A percentile compares a stretch with the other conserved stretches of the same genome.
Evolutionary conservation across 2,888 invertebrate species (phyloP).

Genomic region (Drosophila peninsularis): DNA sequence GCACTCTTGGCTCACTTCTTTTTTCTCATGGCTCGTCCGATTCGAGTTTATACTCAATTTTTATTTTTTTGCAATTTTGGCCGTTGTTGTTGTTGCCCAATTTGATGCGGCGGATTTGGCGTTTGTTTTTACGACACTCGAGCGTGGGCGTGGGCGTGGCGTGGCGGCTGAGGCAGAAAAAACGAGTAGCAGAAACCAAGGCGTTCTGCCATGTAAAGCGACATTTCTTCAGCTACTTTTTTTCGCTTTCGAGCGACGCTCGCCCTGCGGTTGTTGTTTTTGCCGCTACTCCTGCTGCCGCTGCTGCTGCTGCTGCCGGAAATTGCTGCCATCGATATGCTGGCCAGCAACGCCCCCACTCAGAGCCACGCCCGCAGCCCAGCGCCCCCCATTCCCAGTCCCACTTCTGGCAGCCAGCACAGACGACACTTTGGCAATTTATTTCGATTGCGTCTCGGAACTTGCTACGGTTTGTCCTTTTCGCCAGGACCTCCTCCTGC

Average conservation of each 20-base stretch:
- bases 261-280: constrained; percentile 15
- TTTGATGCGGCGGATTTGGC: constrained; percentile 76
- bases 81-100: constrained; percentile 47
- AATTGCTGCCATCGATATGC: constrained; percentile 78
- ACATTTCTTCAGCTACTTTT: constrained; percentile 46
- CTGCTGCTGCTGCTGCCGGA: constrained; percentile 44
- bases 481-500: constrained; percentile 21
- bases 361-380: constrained; percentile 7
- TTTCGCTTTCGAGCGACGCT: constrained; percentile 15
- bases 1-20: neutral
- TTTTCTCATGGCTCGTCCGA: constrained; percentile 44
- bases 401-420: constrained; percentile 33
- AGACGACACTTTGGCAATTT: constrained; percentile 76
- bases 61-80: constrained; percentile 11
- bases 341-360: constrained; percentile 41
- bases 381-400: constrained; percentile 16
- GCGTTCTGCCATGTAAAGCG: constrained; percentile 67
- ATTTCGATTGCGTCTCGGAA: constrained; percentile 69
- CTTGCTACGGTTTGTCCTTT: constrained; percentile 46
- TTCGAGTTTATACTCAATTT: constrained; percentile 53
- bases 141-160: constrained; percentile 22
- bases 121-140: constrained; percentile 73
- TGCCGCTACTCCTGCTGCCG: constrained; percentile 6
- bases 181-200: constrained; percentile 18
- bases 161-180: neutral